Conservation (phyloP, 2,113 vertebrate species). For the Carollia perspicillata region DNA sequence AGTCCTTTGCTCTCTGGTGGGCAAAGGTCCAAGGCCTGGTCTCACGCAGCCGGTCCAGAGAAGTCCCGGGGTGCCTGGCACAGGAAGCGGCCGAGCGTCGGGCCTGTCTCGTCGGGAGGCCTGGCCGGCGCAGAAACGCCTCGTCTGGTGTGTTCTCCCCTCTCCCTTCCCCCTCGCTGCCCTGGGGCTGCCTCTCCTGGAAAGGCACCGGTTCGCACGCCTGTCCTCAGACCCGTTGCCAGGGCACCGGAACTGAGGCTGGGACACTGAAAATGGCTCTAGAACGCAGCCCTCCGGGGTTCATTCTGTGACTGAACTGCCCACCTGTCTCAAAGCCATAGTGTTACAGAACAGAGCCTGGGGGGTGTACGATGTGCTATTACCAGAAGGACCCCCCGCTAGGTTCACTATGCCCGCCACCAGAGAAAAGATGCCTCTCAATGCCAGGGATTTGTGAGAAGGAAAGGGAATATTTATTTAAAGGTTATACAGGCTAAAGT, state of each 20-base stretch:
- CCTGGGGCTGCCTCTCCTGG: background rate
- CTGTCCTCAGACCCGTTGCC: background rate
- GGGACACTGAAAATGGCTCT: background rate
- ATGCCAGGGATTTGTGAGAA: too few species aligned
- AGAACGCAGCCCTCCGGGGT: background rate
- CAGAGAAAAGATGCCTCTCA: too few species aligned
- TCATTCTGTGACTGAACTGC: background rate
- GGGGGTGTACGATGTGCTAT: too few species aligned
- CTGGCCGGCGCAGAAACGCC: rapidly evolving
- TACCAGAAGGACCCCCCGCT: too few species aligned
- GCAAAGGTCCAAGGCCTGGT: background rate
- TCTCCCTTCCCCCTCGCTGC: rapidly evolving
- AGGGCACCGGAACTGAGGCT: background rate
- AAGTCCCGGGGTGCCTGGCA: rapidly evolving
- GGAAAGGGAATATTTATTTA: too few species aligned
- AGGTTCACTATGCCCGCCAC: too few species aligned
- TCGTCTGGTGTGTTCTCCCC: too few species aligned
- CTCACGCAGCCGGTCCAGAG: background rate
- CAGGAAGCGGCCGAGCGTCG: rapidly evolving
- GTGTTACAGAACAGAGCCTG: too few species aligned
- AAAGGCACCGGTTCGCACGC: background rate
- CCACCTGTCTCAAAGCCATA: background rate
- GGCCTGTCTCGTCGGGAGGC: rapidly evolving
- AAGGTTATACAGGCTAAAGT: too few species aligned
- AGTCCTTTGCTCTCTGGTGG: rapidly evolving